Evolutionary conservation across 2,888 invertebrate genomes (phyloP), one percentile per base, ranked within the genome.

Genomic region (Meteorus colon): DNA sequence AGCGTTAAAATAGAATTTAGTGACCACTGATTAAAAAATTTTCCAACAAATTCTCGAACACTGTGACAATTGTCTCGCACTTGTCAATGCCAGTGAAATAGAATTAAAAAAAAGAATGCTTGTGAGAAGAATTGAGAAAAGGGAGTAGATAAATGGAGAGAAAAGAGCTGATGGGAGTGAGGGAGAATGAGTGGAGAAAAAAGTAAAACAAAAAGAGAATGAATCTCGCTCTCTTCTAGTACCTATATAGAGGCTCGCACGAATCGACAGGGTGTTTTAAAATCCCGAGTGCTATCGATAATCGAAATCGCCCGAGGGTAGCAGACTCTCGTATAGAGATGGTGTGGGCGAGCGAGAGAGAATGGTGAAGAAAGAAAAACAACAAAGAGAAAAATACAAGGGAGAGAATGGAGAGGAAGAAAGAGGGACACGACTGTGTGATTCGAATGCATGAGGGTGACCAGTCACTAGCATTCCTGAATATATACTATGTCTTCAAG

Each of bases 201-300:
- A 12, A 55, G 24, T n/a, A 19, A 19, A 55, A 55, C 19, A 55
- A 55, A 55, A 55, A 55, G 19, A 55, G 19, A 55, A 48, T 48
- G n/a, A 48, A 48, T 48, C n/a, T n/a, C 48, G 48, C n/a, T n/a
- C 48, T 48, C 48, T 48, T 48, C 31, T 63, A 34, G 10, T 31
- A 37, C 45, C 41, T 65, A 62, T 73, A 59, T 63, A 45, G 59
- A 68, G 8, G 55, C 19, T n/a, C 55, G 60, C 65, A 63, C 84
- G 84, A 83, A 86, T 86, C 86, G 84, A 84, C 85, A 84, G 86
- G 86, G 84, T 86, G 85, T 87, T 87, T 87, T 87, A 86, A 87
- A 87, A 86, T 16, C 75, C 72, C 87, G 87, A 87, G 87, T 86
- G 85, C 84, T 88, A 87, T 88, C 88, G 88, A 87, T 88, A 87